Base-by-base conservation (phyloP, 2,888 invertebrate species). In the Tenthredo scrophulariae region DNA sequence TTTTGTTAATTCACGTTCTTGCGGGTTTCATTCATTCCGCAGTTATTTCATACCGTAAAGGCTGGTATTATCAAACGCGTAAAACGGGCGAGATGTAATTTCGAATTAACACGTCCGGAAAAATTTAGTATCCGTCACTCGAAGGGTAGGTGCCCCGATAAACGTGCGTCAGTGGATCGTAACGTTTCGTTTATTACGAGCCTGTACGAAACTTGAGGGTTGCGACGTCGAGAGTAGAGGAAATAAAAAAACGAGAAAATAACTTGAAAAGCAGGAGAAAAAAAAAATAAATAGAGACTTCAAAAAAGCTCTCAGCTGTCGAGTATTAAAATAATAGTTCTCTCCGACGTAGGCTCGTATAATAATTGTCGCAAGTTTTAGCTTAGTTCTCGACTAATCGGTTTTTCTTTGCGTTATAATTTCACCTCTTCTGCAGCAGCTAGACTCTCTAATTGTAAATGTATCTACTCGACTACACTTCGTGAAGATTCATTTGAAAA, bases 121-220 rank as follows among this genome's bases (percentile, higher is more conserved):
- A 77, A 77, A 26, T 77, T 77, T 29, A 77, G 26, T 77, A 77
- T 77, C 46, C 75, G 29, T 77, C 50, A 77, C 75, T 77, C 46
- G 22, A 13, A 75, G 72, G 33, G 7, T 72, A n/a, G 72, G 26
- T 72, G 3, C 26, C 3, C 65, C n/a, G n/a, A 72, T 72, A 72
- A 33, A 72, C 40, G 67, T 67, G 40, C 40, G 40, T 33, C 40
- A 72, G 37, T n/a, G 33, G 72, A 72, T 72, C 72, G 40, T 72
- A 33, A 72, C 37, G 72, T 72, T 72, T 72, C 72, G 72, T 72
- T 72, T 72, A 72, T 72, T 72, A 72, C 40, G 3, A 33, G n/a
- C 33, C 40, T 72, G 10, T 33, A 40, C 72, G 54, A 10, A 54
- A 54, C n/a, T 54, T 54, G 72, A n/a, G 40, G 72, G 15, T 43